Evolutionary conservation across 2,888 invertebrate species (phyloP), one percentile per base, ranked within the genome.

Genomic region (Conistra vaccinii): DNA sequence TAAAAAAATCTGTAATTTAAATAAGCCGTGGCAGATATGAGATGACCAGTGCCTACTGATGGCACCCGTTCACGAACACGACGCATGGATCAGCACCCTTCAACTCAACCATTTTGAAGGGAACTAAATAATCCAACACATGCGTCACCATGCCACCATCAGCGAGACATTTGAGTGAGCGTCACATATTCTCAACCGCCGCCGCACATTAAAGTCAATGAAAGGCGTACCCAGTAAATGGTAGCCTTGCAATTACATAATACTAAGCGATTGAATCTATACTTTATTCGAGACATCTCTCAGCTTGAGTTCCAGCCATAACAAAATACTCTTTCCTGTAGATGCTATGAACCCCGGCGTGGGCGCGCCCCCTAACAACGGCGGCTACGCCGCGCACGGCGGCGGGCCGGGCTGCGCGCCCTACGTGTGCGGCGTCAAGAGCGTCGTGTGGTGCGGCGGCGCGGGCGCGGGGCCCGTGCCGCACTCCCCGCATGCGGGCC

Each of bases 401-500:
- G 78, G 48, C 20, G 73, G 60, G 12, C 58, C 61, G 48, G 74
- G 55, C 58, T 66, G 61, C 48, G 65, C 45, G 39, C 76, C 76
- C 17, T 77, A 77, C 76, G 76, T 77, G 79, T 79, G 77, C 63
- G 79, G 77, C 77, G 79, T 42, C 57, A 76, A 74, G 77, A 58
- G 69, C 77, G 83, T 78, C 74, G 66, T 84, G 84, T 80, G 78
- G 72, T 78, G 79, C 74, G 73, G 63, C 74, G 78, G 77, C 68
- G 76, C 82, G 42, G 42, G 12, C 42, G 39, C 39, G 9, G 39
- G 2, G 80, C 57, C 57, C 62, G 71, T 1, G 68, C 89, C 89
- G 75, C 90, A 87, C 80, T 71, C 57, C 74, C 85, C 87, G 80
- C 88, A 82, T 70, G 76, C 78, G 39, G 32, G 48, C 48, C 83